These are phyloP conservation scores for Pantala flavescens DNA, from an alignment of 1,140 invertebrate species.

Conservation along the genomic window DNA sequence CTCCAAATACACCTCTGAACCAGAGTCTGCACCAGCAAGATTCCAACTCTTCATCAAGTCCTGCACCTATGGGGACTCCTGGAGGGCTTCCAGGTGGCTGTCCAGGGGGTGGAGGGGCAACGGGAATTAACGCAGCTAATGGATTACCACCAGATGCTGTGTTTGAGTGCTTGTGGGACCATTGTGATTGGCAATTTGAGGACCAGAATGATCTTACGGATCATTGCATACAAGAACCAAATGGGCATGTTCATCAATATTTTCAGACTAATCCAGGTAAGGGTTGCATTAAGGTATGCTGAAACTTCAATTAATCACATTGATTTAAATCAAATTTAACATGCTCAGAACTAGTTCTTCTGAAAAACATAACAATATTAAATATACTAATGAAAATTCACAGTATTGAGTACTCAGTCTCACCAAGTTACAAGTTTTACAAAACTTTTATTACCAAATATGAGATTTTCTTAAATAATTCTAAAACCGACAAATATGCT, in stretches of 20 bases:
- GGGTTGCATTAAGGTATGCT: constrained; percentile 15
- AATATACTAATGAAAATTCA: too few species aligned
- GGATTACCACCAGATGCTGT: constrained; percentile 40
- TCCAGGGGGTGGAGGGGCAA: background rate
- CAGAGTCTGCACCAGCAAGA: background rate
- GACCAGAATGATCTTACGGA: constrained; percentile 80
- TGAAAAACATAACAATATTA: too few species aligned
- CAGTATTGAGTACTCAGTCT: too few species aligned
- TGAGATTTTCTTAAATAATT: too few species aligned
- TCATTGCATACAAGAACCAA: constrained; percentile 66
- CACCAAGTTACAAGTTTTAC: too few species aligned
- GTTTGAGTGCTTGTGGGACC: constrained; percentile 85
- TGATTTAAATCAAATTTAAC: constrained; percentile 16
- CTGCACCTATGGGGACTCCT: background rate
- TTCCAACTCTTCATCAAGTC: background rate
- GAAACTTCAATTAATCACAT: background rate
- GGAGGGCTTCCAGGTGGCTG: background rate
- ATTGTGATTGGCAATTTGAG: constrained; percentile 89
- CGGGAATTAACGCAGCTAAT: background rate
- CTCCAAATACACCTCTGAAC: background rate
- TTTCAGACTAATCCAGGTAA: constrained; percentile 32
- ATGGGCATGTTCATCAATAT: constrained; percentile 46
- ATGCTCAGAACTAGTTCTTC: too few species aligned
- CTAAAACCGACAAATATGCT: too few species aligned
- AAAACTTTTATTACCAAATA: too few species aligned